Evolutionary conservation across 1,140 invertebrate species (phyloP), one percentile per base, ranked within the genome.

Genomic region (Subanguina moxae): DNA sequence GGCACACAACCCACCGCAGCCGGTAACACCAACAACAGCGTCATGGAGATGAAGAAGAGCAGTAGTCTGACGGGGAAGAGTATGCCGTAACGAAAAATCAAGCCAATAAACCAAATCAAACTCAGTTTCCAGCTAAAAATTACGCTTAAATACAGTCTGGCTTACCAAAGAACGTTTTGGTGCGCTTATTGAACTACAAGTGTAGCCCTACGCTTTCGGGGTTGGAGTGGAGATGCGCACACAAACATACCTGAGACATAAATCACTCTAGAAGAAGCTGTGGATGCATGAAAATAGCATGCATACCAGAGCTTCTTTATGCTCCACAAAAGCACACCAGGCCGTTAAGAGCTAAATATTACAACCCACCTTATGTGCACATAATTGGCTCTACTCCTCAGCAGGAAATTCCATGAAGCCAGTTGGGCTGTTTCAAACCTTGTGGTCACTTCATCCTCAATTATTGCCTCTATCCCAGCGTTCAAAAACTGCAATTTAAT

Each of bases 391-490:
- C 70, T 64, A 32, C 61, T 81, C 19, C 80, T 42, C 13, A 78
- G 73, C 23, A 81, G 57, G 65, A 81, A 68, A 62, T 81, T 81
- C 80, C 80, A 81, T 11, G 71, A 70, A 15, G 69, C 67, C 21
- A 81, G 56, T 27, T 82, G 72, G 43, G 79, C 80, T 13, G 80
- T 79, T 59, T 80, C 59, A 43, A 81, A 81, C 13, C 80, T 71
- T 30, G 58, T 64, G 3, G 80, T 81, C 15, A 81, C 80, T 43
- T 83, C 77, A 57, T 81, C 80, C 43, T 81, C 80, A 57, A 81
- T 82, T 19, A 81, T 81, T 1, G 80, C 72, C 58, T 81, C 80
- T 21, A 81, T 72, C n/a, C 80, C 80, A n/a, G 76, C 70, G 28
- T 23, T 62, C 28, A 71, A 56, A 32, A 72, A 71, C 23, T 52